Evolutionary conservation across 2,797 vertebrate genomes (phyloP).

Genomic region (Threskiornis aethiopicus): DNA sequence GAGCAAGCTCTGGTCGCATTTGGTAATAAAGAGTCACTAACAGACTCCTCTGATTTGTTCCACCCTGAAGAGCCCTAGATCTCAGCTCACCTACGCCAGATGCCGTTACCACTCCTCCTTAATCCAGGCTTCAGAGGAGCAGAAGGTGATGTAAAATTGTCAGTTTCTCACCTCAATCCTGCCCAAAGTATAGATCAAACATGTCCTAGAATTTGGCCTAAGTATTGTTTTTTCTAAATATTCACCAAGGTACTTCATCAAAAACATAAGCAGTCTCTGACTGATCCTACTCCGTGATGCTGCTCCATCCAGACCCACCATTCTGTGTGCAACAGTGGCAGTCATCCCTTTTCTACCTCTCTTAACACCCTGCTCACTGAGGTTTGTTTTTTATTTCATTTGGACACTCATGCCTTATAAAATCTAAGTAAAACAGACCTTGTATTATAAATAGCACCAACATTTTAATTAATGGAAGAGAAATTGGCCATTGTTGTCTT

Average conservation of each 20-base stretch:
- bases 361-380: not conserved
- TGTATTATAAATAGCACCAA: not conserved
- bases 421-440: not conserved
- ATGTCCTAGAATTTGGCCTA: not conserved
- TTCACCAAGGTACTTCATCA: not conserved
- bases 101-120: not conserved
- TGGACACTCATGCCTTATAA: not conserved
- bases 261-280: not conserved
- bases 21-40: not conserved
- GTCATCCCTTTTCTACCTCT: not conserved
- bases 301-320: not conserved
- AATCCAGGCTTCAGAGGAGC: not conserved
- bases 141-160: not conserved
- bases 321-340: fast-evolving
- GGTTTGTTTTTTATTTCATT: not conserved
- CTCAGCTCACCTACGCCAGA: not conserved
- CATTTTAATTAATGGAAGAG: not conserved
- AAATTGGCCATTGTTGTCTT: not conserved
- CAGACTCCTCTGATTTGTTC: not conserved
- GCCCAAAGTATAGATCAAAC: not conserved
- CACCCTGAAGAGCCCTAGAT: not conserved
- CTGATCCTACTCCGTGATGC: not conserved
- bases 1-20: not conserved
- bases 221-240: not conserved
- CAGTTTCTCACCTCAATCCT: not conserved